phyloP scores from a whole-genome alignment of 2,113 vertebrate species.

The Oreotrochilus melanogaster region DNA sequence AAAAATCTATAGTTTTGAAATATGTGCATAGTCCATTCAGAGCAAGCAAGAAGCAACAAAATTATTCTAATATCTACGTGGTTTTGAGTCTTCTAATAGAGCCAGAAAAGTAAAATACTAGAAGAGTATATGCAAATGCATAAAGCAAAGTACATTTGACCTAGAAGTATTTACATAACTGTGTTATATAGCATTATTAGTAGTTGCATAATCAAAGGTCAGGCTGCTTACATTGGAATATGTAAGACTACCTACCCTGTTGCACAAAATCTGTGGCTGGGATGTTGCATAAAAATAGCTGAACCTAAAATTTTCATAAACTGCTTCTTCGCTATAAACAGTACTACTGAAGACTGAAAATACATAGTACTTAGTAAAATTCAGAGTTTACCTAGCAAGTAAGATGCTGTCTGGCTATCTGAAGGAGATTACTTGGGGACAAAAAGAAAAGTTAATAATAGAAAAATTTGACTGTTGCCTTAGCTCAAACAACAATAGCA shows the following conservation, averaged over 20 bases:
- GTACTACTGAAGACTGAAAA: background rate
- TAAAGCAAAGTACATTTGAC: background rate
- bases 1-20: background rate
- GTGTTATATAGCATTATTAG: background rate
- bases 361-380: background rate
- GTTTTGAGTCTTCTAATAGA: background rate
- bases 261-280: background rate
- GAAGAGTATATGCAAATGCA: background rate
- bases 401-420: background rate
- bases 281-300: background rate
- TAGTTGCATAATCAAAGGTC: constrained; percentile 27
- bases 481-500: background rate
- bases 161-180: constrained; percentile 7
- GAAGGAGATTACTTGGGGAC: background rate
- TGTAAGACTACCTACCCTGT: background rate
- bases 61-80: background rate
- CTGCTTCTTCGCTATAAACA: background rate
- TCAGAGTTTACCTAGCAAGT: background rate
- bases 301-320: background rate
- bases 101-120: background rate
- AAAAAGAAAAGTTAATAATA: background rate
- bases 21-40: background rate
- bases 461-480: background rate
- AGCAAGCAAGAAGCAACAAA: background rate
- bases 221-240: background rate